A percentile compares a stretch with the other conserved stretches of the same genome.
Evolutionary conservation across 2,888 invertebrate species (phyloP).

Genomic region (Pediacus dermestoides): DNA sequence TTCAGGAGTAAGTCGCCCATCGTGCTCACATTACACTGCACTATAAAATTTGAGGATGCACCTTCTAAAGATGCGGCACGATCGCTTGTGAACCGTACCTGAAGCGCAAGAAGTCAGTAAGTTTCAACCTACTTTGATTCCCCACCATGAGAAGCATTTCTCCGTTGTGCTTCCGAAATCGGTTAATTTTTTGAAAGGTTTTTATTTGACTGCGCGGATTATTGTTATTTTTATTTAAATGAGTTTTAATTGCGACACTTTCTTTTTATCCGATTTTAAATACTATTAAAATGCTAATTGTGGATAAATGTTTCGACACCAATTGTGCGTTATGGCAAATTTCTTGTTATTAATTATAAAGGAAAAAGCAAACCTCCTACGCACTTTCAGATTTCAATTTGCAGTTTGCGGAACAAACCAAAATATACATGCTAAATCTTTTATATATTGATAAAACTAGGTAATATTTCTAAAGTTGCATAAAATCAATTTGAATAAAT

Average conservation of each 20-base stretch:
- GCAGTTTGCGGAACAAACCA: too few species aligned
- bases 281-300: neutral
- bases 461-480: too few species aligned
- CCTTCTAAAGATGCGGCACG: neutral
- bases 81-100: constrained; percentile 8
- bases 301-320: too few species aligned
- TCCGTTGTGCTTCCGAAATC: neutral
- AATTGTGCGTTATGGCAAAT: too few species aligned
- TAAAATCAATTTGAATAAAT: too few species aligned
- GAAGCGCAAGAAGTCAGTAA: constrained; percentile 20
- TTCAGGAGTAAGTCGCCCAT: constrained; percentile 63
- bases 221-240: neutral
- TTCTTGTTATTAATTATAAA: too few species aligned
- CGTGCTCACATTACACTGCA: constrained; percentile 12
- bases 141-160: constrained; percentile 26
- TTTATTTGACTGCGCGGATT: neutral
- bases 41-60: too few species aligned
- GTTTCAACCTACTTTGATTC: constrained; percentile 29
- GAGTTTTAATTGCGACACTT: constrained; percentile 1
- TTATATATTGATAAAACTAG: too few species aligned
- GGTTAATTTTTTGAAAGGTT: constrained; percentile 4
- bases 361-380: too few species aligned
- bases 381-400: too few species aligned
- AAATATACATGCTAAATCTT: too few species aligned
- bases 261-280: constrained; percentile 3